Conservation (phyloP, 1,140 invertebrate species). For the Drosophila hydei region DNA sequence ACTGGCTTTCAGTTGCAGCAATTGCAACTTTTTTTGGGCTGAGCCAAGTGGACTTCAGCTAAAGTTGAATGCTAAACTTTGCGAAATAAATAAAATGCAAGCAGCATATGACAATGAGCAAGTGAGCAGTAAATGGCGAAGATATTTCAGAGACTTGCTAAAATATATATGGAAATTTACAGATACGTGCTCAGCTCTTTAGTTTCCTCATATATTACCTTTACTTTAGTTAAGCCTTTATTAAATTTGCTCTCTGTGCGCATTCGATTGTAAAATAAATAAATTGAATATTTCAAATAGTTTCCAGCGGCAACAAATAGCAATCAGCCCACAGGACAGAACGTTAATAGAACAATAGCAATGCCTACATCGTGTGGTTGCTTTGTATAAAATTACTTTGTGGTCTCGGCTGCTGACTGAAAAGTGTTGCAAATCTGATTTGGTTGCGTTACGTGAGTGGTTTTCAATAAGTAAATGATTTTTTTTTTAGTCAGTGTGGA, state of each 20-base stretch:
- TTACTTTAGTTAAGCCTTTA: neutral
- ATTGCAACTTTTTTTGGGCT: conserved; percentile 33
- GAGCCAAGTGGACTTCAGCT: conserved; percentile 28
- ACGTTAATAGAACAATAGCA: neutral
- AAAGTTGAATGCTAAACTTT: conserved; percentile 26
- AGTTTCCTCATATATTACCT: too few relatives aligned
- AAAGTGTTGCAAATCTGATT: conserved; percentile 18
- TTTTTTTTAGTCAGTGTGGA: neutral
- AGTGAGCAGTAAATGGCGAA: neutral
- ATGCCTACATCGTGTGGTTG: neutral
- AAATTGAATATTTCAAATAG: neutral
- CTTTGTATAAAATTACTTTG: conserved; percentile 18
- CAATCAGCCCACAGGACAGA: conserved; percentile 8
- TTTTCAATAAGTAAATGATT: conserved; percentile 6
- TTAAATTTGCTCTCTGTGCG: too few relatives aligned
- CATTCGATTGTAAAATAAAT: neutral
- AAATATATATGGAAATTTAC: too few relatives aligned
- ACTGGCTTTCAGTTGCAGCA: conserved; percentile 35
- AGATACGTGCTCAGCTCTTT: too few relatives aligned
- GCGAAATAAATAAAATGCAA: neutral
- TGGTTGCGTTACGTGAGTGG: neutral
- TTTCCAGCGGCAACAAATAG: conserved; percentile 7
- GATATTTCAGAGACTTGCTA: neutral
- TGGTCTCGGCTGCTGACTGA: neutral
- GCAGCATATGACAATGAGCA: neutral